Evolutionary conservation across 2,797 vertebrate genomes (phyloP).

Genomic region (Phrynocephalus vlangalii): DNA sequence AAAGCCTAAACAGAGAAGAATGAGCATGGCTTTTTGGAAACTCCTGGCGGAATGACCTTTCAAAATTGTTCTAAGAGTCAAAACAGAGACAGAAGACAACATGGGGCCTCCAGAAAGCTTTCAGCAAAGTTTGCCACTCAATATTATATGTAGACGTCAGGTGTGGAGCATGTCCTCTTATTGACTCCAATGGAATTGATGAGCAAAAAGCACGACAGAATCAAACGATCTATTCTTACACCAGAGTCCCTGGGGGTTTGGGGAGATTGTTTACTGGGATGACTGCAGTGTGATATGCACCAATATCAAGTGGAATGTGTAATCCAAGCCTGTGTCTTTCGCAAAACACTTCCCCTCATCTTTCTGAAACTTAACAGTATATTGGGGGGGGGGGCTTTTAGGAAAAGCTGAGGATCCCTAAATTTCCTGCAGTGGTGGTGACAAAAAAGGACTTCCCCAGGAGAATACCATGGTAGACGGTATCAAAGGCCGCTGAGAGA

Average conservation of each 20-base stretch:
- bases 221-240: not conserved
- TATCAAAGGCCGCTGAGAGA: too few relatives aligned
- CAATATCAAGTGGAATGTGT: not conserved
- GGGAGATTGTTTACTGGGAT: too few relatives aligned
- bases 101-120: constrained; percentile 20
- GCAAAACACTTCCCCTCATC: not conserved
- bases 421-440: too few relatives aligned
- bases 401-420: too few relatives aligned
- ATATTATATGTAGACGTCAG: not conserved
- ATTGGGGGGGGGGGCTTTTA: not conserved
- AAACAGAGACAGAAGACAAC: not conserved
- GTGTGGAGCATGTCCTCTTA: not conserved
- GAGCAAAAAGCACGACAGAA: not conserved
- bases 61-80: not conserved
- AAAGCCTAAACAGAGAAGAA: not conserved
- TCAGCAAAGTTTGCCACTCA: constrained; percentile 21
- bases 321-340: not conserved
- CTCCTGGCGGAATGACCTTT: not conserved
- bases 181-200: not conserved
- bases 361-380: not conserved
- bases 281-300: not conserved
- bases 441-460: too few relatives aligned
- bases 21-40: not conserved
- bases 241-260: too few relatives aligned
- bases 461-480: too few relatives aligned